Base-by-base conservation (phyloP, 2,888 invertebrate genomes). In the Parnassius apollo region DNA sequence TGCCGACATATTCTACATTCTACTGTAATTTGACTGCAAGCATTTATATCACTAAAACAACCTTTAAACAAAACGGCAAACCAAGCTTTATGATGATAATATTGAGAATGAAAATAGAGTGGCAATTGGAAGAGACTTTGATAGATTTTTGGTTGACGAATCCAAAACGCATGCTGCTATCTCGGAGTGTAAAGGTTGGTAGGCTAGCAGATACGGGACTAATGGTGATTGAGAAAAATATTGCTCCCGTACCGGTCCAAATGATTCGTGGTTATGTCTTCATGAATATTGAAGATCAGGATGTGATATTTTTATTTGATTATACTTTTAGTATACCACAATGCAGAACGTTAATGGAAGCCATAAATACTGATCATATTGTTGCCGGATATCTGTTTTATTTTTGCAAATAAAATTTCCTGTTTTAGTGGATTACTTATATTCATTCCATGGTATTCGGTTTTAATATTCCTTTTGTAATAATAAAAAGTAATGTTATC, bases 161-260 rank as follows among this genome's bases (percentile, higher is more conserved):
- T 62, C 65, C 72, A 71, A 71, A 73, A 73, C 71, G 75, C 73
- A 76, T 72, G 73, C 69, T 72, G 80, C 76, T 85, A 86, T 84
- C 73, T 69, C 75, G 75, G 74, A 78, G 76, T 81, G 82, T 83
- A 87, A 86, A 85, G 87, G 83, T 83, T 82, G 81, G 87, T 83
- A 85, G 84, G 83, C 79, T 81, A 81, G 78, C 81, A 86, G 90
- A 91, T 90, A 91, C 85, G 83, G 78, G 78, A 86, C 88, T 91
- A 91, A 91, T 91, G 91, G 88, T 90, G 91, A 91, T 91, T 91
- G 88, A 86, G 90, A 91, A 91, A 91, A 91, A 91, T 91, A 91
- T 89, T 82, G 86, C 81, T 78, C 77, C 75, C 76, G 82, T 79
- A 79, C 78, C 75, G 75, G 76, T 74, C 81, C 79, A 84, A 69